phyloP scores from a whole-genome alignment of 2,797 vertebrate genomes.

The Periparus ater region DNA sequence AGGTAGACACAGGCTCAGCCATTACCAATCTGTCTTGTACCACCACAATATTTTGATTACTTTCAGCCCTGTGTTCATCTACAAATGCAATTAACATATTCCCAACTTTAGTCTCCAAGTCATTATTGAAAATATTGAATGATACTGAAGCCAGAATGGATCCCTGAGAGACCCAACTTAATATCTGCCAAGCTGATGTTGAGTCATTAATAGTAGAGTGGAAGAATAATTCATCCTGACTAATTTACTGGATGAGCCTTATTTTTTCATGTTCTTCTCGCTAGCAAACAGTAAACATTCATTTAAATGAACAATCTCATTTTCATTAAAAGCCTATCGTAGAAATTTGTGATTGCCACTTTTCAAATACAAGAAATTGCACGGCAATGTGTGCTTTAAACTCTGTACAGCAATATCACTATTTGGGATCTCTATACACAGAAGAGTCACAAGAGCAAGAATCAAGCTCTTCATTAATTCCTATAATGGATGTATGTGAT shows the following conservation, averaged over 20 bases:
- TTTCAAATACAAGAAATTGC: background rate
- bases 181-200: slow-evolving; percentile 53
- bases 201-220: slow-evolving; percentile 57
- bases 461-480: background rate
- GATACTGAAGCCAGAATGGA: slow-evolving; percentile 24
- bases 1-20: background rate
- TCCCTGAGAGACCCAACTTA: slow-evolving; percentile 40
- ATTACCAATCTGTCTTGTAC: background rate
- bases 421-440: background rate
- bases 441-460: background rate
- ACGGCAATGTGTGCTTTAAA: background rate
- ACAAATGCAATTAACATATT: slow-evolving; percentile 45
- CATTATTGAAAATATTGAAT: slow-evolving; percentile 68
- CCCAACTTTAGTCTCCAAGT: slow-evolving; percentile 25
- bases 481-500: background rate
- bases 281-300: background rate
- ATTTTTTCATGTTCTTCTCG: background rate
- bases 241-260: slow-evolving; percentile 47
- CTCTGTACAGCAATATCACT: background rate
- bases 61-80: slow-evolving; percentile 31
- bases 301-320: background rate
- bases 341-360: background rate
- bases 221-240: slow-evolving; percentile 38
- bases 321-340: background rate
- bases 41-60: background rate